phyloP scores from a whole-genome alignment of 2,888 invertebrate species.

The Agriopis aurantiaria region DNA sequence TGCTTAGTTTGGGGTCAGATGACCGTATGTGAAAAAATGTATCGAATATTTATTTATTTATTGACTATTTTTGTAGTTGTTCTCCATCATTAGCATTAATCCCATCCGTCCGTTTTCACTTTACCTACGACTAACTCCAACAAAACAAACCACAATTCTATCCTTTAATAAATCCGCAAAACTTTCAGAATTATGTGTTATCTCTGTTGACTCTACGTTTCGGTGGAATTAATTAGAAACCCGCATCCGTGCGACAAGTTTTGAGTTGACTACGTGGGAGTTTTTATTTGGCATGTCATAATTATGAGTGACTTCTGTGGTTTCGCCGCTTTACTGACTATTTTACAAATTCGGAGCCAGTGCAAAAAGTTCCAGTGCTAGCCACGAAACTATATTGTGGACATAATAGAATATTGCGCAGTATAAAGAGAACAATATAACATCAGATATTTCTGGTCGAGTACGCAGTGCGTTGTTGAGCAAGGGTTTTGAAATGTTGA shows the following conservation, averaged over 20 bases:
- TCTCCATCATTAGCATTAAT: background rate
- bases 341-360: too few relatives aligned
- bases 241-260: conserved; percentile 29
- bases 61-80: too few relatives aligned
- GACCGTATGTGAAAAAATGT: too few relatives aligned
- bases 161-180: conserved; percentile 34
- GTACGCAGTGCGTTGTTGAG: too few relatives aligned
- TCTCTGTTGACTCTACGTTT: conserved; percentile 32
- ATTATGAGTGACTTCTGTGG: background rate
- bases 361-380: too few relatives aligned
- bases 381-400: too few relatives aligned
- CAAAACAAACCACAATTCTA: conserved; percentile 28
- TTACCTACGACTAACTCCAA: conserved; percentile 15
- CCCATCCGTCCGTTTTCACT: conserved; percentile 13
- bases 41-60: too few relatives aligned
- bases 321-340: background rate
- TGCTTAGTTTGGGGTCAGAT: too few relatives aligned
- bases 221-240: conserved; percentile 36
- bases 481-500: too few relatives aligned
- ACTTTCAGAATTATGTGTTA: conserved; percentile 36
- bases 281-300: conserved; percentile 12
- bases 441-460: too few relatives aligned
- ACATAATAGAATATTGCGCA: too few relatives aligned
- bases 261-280: background rate
- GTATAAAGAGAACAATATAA: too few relatives aligned